These are phyloP conservation scores for Galerucella nymphaeae DNA, from an alignment of 2,888 invertebrate genomes.

Conservation along the genomic window DNA sequence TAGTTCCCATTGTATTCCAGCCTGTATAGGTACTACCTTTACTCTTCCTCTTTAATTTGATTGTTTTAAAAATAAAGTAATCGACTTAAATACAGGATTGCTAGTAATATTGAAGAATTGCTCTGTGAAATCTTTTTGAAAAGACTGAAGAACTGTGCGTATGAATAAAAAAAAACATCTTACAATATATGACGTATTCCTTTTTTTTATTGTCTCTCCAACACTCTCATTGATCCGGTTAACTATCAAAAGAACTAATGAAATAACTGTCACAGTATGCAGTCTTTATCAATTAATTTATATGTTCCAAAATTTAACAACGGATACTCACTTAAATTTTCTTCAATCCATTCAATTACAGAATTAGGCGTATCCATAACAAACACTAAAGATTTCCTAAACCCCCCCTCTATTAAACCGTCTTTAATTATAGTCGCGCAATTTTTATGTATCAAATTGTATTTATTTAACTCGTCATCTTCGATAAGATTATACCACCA, in stretches of 20 bases:
- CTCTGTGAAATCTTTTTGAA: too few relatives aligned
- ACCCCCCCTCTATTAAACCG: slow-evolving; percentile 1
- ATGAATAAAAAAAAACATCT: not conserved
- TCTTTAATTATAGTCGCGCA: slow-evolving; percentile 13
- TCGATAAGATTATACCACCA: slow-evolving; percentile 5
- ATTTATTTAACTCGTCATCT: slow-evolving; percentile 4
- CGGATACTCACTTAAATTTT: slow-evolving; percentile 1
- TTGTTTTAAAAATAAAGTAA: too few relatives aligned
- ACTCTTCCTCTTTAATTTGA: too few relatives aligned
- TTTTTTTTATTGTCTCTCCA: too few relatives aligned
- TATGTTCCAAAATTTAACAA: slow-evolving; percentile 5
- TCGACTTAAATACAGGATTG: too few relatives aligned
- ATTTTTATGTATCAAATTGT: slow-evolving; percentile 13
- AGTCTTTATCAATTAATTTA: not conserved
- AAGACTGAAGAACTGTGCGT: too few relatives aligned
- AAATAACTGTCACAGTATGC: not conserved
- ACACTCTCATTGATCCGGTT: too few relatives aligned
- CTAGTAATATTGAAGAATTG: too few relatives aligned
- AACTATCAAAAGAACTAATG: too few relatives aligned
- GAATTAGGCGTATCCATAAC: slow-evolving; percentile 6
- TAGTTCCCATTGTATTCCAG: too few relatives aligned
- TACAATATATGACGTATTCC: not conserved
- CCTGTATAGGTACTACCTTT: too few relatives aligned
- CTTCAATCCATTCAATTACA: slow-evolving; percentile 12
- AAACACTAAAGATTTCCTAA: not conserved